These are phyloP conservation scores for Nestor notabilis DNA, from an alignment of 2,113 vertebrate species.

Conservation along the genomic window DNA sequence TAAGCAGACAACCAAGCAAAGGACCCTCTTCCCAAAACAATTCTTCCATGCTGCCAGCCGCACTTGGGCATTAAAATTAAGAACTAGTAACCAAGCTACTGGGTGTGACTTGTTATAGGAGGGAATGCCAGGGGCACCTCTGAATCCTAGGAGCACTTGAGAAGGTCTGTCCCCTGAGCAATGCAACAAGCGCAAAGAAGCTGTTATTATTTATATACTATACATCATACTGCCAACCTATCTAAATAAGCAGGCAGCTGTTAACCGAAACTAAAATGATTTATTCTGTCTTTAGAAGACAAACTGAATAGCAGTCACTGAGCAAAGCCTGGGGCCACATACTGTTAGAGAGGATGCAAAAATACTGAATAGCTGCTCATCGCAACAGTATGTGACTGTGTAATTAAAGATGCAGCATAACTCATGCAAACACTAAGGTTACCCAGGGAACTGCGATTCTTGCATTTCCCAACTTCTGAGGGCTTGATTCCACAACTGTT, in stretches of 20 bases:
- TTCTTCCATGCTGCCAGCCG: neutral
- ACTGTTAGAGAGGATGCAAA: neutral
- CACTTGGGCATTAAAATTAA: neutral
- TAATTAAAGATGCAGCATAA: slow-evolving; percentile 20
- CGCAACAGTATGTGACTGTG: neutral
- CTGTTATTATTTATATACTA: neutral
- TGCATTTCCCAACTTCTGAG: neutral
- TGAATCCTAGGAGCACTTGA: neutral
- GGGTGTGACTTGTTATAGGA: neutral
- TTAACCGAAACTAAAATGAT: neutral
- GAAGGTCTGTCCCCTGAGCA: neutral
- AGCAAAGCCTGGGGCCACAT: neutral
- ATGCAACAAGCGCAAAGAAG: neutral
- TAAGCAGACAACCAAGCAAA: neutral
- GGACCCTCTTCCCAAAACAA: neutral
- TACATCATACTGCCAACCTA: neutral
- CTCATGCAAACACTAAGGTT: neutral
- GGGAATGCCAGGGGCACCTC: neutral
- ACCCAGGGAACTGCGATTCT: neutral
- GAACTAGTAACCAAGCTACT: neutral
- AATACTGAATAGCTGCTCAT: neutral
- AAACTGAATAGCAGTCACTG: neutral
- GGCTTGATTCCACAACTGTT: neutral
- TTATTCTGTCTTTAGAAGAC: neutral
- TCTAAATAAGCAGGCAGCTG: neutral